Evolutionary conservation across 1,140 invertebrate genomes (phyloP).

Genomic region (Hyposmocoma kahamanoa): DNA sequence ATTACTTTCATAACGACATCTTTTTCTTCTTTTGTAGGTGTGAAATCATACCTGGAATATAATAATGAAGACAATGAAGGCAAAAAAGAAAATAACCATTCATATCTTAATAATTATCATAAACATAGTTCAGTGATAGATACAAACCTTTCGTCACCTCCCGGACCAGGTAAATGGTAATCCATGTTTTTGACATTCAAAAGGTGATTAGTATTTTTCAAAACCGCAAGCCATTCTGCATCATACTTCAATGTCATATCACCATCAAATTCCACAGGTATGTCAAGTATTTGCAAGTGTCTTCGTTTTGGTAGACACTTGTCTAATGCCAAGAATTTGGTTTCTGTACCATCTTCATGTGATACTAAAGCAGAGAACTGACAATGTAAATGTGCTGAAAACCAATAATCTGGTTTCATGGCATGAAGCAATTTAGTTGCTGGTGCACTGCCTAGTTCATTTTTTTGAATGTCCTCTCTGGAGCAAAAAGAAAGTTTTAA

Average conservation of each 20-base stretch:
- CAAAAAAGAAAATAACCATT: slow-evolving; percentile 9
- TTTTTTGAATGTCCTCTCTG: slow-evolving; percentile 86
- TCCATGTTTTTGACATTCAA: slow-evolving; percentile 80
- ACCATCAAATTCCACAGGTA: slow-evolving; percentile 73
- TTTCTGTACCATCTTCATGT: slow-evolving; percentile 76
- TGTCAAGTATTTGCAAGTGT: slow-evolving; percentile 80
- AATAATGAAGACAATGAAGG: neutral
- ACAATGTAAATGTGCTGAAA: slow-evolving; percentile 97
- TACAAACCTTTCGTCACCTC: slow-evolving; percentile 77
- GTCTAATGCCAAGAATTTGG: slow-evolving; percentile 96
- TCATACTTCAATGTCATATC: slow-evolving; percentile 85
- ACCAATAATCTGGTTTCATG: slow-evolving; percentile 94
- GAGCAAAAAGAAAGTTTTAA: slow-evolving; percentile 29
- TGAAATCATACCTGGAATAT: slow-evolving; percentile 80
- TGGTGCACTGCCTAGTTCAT: slow-evolving; percentile 89
- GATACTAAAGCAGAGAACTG: slow-evolving; percentile 93
- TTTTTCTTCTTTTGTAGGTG: slow-evolving; percentile 84
- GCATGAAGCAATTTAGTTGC: slow-evolving; percentile 84
- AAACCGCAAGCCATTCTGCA: slow-evolving; percentile 93
- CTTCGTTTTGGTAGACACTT: slow-evolving; percentile 93
- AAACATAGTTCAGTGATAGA: neutral
- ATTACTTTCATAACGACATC: slow-evolving; percentile 79
- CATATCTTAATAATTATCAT: neutral
- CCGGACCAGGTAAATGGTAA: slow-evolving; percentile 87
- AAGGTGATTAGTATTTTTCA: slow-evolving; percentile 92